phyloP scores from a whole-genome alignment of 2,888 invertebrate genomes.

The Trichogramma dendrolimi region DNA sequence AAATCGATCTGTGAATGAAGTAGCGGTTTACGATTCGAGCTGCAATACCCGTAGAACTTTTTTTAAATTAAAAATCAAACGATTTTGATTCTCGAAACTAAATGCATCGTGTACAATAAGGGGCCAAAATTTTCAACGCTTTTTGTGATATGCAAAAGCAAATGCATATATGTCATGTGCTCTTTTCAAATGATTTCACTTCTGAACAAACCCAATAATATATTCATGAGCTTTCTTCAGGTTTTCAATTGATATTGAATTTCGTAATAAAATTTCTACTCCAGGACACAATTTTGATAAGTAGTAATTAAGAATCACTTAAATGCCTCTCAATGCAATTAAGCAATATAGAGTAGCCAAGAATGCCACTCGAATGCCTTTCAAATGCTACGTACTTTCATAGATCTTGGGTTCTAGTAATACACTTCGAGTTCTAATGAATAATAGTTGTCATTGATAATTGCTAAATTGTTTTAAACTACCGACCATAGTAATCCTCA shows the following conservation, averaged over 20 bases:
- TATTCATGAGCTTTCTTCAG: conserved; percentile 4
- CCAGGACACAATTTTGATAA: conserved; percentile 14
- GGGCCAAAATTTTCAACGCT: conserved; percentile 18
- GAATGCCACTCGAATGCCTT: conserved; percentile 29
- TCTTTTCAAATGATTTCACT: conserved; percentile 15
- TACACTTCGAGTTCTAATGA: conserved; percentile 17
- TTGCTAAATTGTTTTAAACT: conserved; percentile 3
- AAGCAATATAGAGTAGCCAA: conserved; percentile 17
- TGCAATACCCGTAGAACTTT: conserved; percentile 8
- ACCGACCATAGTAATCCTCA: conserved; percentile 16
- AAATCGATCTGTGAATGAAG: conserved; percentile 7
- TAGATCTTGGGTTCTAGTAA: conserved; percentile 20
- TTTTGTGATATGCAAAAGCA: conserved; percentile 10
- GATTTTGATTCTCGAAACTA: conserved; percentile 15
- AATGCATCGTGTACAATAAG: conserved; percentile 14
- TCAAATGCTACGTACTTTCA: conserved; percentile 17
- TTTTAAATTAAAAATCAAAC: conserved; percentile 8
- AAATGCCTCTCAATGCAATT: conserved; percentile 15
- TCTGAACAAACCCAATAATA: conserved; percentile 4
- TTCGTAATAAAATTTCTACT: conserved; percentile 13
- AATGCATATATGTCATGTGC: conserved; percentile 18
- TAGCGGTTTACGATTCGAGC: conserved; percentile 11
- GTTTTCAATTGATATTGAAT: conserved; percentile 8
- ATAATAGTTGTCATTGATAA: conserved; percentile 18
- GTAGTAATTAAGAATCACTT: conserved; percentile 14